A percentile compares a stretch with the other conserved stretches of the same genome.
These are phyloP conservation scores for Psilopogon haemacephalus DNA, from an alignment of 2,113 vertebrate genomes.

Conservation along the genomic window DNA sequence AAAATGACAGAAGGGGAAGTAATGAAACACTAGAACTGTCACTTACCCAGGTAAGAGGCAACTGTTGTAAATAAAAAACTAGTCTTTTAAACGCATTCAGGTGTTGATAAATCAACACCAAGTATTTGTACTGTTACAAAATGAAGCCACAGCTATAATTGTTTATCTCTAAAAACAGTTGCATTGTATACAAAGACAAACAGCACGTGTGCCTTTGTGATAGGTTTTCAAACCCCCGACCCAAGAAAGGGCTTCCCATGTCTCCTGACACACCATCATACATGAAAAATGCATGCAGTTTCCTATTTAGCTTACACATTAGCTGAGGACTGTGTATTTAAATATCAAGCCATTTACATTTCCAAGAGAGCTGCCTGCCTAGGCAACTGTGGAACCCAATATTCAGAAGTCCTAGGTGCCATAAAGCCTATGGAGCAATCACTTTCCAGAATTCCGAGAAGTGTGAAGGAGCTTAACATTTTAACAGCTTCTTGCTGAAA, in stretches of 20 bases:
- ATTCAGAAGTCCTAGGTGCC: not conserved
- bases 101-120: not conserved
- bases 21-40: constrained; percentile 24
- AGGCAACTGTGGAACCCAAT: not conserved
- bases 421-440: not conserved
- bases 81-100: not conserved
- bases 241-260: not conserved
- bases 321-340: not conserved
- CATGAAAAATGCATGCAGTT: constrained; percentile 13
- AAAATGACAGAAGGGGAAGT: constrained; percentile 48
- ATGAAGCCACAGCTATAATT: not conserved
- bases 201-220: not conserved
- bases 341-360: not conserved
- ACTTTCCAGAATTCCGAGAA: not conserved
- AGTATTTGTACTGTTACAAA: not conserved
- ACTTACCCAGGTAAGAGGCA: constrained; percentile 17
- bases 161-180: not conserved
- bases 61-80: constrained; percentile 35
- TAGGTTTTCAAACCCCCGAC: not conserved
- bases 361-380: not conserved
- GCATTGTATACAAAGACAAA: not conserved
- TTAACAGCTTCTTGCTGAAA: not conserved
- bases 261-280: not conserved
- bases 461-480: not conserved
- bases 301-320: not conserved